A percentile compares a stretch with the other conserved stretches of the same genome.
Evolutionary conservation across 2,113 vertebrate species (phyloP).

Genomic region (Cairina moschata): DNA sequence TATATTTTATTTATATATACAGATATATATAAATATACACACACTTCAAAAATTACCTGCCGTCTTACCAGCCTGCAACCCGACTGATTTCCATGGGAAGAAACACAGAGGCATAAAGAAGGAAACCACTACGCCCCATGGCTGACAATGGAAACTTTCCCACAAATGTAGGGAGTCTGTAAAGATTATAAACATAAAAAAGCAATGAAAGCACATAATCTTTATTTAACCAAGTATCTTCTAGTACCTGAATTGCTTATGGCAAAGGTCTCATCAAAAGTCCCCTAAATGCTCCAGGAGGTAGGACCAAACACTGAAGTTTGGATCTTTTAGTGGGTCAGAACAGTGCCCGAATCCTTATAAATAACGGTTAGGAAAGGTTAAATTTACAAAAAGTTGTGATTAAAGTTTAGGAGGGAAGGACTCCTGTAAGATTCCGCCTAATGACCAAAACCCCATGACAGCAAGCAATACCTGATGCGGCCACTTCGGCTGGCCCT

Average conservation of each 20-base stretch:
- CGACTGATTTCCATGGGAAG: not conserved
- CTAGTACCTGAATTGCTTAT: not conserved
- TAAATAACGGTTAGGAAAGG: not conserved
- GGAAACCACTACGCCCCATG: not conserved
- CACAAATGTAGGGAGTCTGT: not conserved
- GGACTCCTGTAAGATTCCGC: not conserved
- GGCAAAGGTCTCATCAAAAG: not conserved
- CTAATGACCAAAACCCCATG: accelerated
- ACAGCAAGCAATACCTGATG: not conserved
- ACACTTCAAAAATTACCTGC: not conserved
- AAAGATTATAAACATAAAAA: not conserved
- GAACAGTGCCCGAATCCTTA: not conserved
- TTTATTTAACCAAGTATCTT: not conserved
- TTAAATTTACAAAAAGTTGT: not conserved
- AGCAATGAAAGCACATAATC: not conserved
- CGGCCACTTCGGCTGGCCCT: not conserved
- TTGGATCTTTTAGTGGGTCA: not conserved
- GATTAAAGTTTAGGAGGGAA: not conserved
- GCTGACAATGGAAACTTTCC: not conserved
- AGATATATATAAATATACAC: not conserved
- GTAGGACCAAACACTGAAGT: not conserved
- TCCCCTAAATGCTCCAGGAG: not conserved
- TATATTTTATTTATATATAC: not conserved
- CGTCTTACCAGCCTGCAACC: not conserved
- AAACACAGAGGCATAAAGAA: not conserved